Percentiles rank a stretch among this genome's conserved stretches.
phyloP scores from a whole-genome alignment of 1,140 invertebrate species.

The Ctenoplectra terminalis region DNA sequence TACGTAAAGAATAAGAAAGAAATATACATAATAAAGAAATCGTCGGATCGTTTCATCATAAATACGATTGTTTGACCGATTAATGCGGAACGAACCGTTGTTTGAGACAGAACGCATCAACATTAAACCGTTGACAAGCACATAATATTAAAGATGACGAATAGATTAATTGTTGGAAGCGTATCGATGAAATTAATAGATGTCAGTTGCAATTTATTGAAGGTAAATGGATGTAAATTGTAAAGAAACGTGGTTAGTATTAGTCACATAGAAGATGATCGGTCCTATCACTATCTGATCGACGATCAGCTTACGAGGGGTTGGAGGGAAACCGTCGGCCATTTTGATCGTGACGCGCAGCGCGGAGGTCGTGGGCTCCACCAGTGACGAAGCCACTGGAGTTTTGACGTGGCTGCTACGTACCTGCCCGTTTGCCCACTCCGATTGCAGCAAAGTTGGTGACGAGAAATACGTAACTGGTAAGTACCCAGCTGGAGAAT shows the following conservation, averaged over 20 bases:
- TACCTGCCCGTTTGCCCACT: slow-evolving; percentile 95
- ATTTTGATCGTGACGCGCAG: slow-evolving; percentile 89
- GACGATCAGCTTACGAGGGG: slow-evolving; percentile 32
- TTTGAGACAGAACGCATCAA: background rate
- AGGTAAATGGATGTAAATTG: background rate
- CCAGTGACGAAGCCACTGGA: slow-evolving; percentile 94
- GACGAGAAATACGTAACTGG: slow-evolving; percentile 97
- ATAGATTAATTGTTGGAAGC: background rate
- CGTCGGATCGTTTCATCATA: background rate
- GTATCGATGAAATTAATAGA: background rate
- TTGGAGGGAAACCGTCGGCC: slow-evolving; percentile 77
- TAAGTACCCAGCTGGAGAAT: slow-evolving; percentile 91
- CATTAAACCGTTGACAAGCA: background rate
- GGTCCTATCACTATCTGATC: slow-evolving; percentile 23
- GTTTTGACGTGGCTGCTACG: slow-evolving; percentile 97
- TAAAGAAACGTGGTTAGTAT: background rate
- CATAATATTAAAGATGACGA: background rate
- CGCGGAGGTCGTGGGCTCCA: slow-evolving; percentile 84
- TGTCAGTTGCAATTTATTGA: background rate
- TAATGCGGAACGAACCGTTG: background rate
- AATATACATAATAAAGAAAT: background rate
- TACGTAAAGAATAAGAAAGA: too few relatives aligned
- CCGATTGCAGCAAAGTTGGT: slow-evolving; percentile 95
- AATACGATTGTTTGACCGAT: background rate
- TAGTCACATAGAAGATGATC: background rate